Conservation (phyloP, 2,113 vertebrate genomes). For the Pavo muticus region DNA sequence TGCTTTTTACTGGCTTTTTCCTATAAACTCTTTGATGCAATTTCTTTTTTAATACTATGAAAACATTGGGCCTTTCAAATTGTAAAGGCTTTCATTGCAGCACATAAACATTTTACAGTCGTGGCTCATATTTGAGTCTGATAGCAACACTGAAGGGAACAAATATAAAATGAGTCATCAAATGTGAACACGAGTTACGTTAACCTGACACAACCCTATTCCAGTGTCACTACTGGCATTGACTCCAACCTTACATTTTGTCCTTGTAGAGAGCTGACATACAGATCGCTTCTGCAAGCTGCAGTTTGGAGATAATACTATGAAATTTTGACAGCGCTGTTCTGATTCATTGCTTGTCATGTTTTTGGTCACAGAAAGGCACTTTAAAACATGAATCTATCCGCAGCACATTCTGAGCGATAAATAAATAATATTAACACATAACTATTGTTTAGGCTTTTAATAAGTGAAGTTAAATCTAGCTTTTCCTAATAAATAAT, state of each 20-base stretch:
- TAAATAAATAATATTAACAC: neutral
- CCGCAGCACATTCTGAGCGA: neutral
- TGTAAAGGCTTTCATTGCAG: neutral
- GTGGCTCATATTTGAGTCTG: neutral
- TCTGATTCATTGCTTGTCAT: neutral
- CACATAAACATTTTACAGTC: neutral
- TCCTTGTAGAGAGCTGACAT: neutral
- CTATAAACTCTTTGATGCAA: neutral
- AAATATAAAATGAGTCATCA: neutral
- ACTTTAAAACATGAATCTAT: neutral
- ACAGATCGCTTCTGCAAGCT: neutral
- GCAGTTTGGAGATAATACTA: neutral
- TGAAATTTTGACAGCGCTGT: neutral
- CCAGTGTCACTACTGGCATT: neutral
- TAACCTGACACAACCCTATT: neutral
- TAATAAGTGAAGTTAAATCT: slow-evolving; percentile 28
- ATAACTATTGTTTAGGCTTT: neutral
- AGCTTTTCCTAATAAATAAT: neutral
- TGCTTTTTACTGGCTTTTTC: neutral
- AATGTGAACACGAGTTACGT: neutral
- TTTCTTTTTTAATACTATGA: neutral
- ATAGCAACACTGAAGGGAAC: neutral
- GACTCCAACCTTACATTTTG: neutral
- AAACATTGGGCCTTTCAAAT: neutral
- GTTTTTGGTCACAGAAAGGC: neutral